Conservation (phyloP, 2,113 vertebrate species). For the Triplophysa tibetana region DNA sequence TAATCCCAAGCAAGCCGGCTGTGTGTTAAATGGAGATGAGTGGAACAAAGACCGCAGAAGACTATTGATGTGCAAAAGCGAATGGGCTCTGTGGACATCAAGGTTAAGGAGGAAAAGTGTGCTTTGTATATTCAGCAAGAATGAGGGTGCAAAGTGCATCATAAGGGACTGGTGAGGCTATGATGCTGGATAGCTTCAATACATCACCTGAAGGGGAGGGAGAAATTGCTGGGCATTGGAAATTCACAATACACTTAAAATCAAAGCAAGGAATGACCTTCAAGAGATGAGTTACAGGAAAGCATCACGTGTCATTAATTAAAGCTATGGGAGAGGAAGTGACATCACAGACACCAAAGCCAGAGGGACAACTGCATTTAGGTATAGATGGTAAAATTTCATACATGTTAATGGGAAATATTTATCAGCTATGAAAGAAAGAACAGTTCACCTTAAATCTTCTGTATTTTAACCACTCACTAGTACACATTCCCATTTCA, state of each 20-base stretch:
- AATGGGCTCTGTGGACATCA: constrained; percentile 30
- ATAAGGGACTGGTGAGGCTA: background rate
- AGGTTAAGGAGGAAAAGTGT: constrained; percentile 51
- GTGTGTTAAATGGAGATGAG: constrained; percentile 21
- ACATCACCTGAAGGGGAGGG: background rate
- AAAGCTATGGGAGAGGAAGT: constrained; percentile 46
- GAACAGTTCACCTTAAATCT: background rate
- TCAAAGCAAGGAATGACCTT: constrained; percentile 60
- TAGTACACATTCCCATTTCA: background rate
- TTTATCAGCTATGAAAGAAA: constrained; percentile 28
- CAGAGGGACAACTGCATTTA: constrained; percentile 51
- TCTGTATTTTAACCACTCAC: too few species aligned
- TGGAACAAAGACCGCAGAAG: constrained; percentile 20
- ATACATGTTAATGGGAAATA: constrained; percentile 38
- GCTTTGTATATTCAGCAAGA: background rate
- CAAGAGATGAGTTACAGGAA: constrained; percentile 64
- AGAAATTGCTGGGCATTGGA: background rate
- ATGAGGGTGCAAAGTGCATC: background rate
- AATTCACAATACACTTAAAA: constrained; percentile 37
- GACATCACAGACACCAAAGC: constrained; percentile 50
- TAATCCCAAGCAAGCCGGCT: background rate
- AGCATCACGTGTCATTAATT: constrained; percentile 58
- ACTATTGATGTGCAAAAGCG: background rate
- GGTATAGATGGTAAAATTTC: constrained; percentile 35
- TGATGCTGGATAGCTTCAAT: background rate